Conservation (phyloP, 2,797 vertebrate species). For the Parambassis ranga region DNA sequence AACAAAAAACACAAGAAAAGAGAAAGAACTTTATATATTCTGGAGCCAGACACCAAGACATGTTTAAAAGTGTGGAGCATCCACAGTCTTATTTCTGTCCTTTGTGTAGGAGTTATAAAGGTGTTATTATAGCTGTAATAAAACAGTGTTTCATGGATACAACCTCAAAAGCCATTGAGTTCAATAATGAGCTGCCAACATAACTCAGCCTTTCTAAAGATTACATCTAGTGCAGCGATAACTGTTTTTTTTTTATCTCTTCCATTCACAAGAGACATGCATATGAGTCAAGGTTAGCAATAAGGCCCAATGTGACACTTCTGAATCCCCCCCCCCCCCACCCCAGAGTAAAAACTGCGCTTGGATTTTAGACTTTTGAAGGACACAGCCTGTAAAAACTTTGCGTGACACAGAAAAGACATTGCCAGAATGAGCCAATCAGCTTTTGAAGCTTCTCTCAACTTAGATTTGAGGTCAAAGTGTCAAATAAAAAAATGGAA, state of each 20-base stretch:
- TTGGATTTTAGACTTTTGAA: constrained; percentile 49
- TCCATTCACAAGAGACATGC: constrained; percentile 18
- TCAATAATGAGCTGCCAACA: constrained; percentile 7
- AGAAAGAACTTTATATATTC: not conserved
- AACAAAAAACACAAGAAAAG: constrained; percentile 11
- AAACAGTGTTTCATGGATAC: constrained; percentile 8
- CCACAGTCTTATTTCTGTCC: not conserved
- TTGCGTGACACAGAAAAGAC: constrained; percentile 12
- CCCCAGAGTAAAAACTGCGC: constrained; percentile 24
- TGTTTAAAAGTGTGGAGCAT: not conserved
- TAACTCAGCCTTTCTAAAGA: constrained; percentile 25
- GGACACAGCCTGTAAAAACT: constrained; percentile 39
- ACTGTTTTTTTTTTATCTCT: constrained; percentile 9
- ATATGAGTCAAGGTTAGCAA: constrained; percentile 40
- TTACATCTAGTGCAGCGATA: constrained; percentile 27
- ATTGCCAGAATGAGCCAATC: constrained; percentile 20
- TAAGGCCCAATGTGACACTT: constrained; percentile 31
- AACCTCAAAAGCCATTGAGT: constrained; percentile 30
- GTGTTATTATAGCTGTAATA: constrained; percentile 26
- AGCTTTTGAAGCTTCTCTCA: constrained; percentile 47
- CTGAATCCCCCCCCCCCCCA: constrained; percentile 35
- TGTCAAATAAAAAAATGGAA: constrained; percentile 51
- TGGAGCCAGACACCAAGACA: not conserved
- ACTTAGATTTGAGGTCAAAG: constrained; percentile 54
- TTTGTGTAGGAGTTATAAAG: constrained; percentile 13